A percentile compares a stretch with the other conserved stretches of the same genome.
phyloP scores from a whole-genome alignment of 2,113 vertebrate genomes.

The Tetraodon nigroviridis region DNA sequence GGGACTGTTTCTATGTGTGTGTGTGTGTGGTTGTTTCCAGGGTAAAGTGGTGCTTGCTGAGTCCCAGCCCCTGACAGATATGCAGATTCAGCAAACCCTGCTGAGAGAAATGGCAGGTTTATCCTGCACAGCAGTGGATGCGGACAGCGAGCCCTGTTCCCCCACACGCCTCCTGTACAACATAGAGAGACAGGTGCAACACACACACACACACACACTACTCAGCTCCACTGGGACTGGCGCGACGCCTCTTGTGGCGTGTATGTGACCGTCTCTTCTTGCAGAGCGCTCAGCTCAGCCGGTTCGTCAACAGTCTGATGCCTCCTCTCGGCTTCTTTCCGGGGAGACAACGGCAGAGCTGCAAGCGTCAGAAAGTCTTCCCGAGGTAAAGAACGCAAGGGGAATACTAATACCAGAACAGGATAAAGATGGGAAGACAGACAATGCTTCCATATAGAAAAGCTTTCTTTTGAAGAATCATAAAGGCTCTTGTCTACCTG shows the following conservation, averaged over 20 bases:
- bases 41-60: slow-evolving; percentile 83
- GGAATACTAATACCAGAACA: too few relatives aligned
- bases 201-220: too few relatives aligned
- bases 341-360: slow-evolving; percentile 70
- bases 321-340: slow-evolving; percentile 81
- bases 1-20: too few relatives aligned
- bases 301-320: slow-evolving; percentile 90
- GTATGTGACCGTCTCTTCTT: slow-evolving; percentile 32
- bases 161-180: slow-evolving; percentile 87
- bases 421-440: background rate
- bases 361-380: slow-evolving; percentile 72
- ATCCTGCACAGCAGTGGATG: slow-evolving; percentile 74
- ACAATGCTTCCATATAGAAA: background rate
- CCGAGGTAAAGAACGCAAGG: slow-evolving; percentile 71
- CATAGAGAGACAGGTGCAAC: slow-evolving; percentile 89
- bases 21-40: slow-evolving; percentile 71
- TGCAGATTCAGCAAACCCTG: slow-evolving; percentile 78
- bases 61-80: slow-evolving; percentile 78
- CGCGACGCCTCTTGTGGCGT: background rate
- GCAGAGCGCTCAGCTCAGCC: slow-evolving; percentile 89
- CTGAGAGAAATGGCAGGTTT: slow-evolving; percentile 76
- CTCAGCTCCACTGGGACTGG: too few relatives aligned
- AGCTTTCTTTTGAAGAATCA: background rate
- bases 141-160: slow-evolving; percentile 87
- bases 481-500: slow-evolving; percentile 10